These are phyloP conservation scores for Digitonthophagus gazella DNA, from an alignment of 2,888 invertebrate species.

Conservation along the genomic window DNA sequence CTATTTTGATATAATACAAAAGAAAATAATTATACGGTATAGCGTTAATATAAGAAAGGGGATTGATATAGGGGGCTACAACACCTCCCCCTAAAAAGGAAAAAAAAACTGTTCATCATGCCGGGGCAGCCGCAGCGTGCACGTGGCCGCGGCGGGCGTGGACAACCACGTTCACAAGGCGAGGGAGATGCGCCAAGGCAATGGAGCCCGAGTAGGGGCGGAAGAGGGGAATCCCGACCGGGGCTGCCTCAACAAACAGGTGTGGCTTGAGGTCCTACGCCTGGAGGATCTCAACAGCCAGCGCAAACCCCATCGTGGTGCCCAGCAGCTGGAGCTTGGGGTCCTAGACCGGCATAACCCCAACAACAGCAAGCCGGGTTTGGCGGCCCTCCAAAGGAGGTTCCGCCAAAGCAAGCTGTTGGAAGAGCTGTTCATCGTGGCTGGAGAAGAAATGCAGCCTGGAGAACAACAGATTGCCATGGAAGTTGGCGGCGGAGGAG, in stretches of 20 bases:
- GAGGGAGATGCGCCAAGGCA: constrained; percentile 22
- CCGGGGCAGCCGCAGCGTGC: background rate
- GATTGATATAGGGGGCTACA: too few relatives aligned
- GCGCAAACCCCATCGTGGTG: constrained; percentile 26
- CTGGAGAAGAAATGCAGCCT: constrained; percentile 22
- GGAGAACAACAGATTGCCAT: constrained; percentile 8
- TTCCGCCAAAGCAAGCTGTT: background rate
- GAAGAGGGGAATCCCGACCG: constrained; percentile 30
- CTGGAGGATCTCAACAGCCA: constrained; percentile 16
- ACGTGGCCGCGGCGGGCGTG: constrained; percentile 3
- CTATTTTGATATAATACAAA: too few relatives aligned
- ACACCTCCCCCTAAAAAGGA: too few relatives aligned
- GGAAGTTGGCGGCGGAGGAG: constrained; percentile 39
- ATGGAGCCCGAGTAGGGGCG: constrained; percentile 34
- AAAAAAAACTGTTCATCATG: too few relatives aligned
- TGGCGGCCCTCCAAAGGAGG: too few relatives aligned
- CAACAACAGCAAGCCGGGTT: constrained; percentile 35
- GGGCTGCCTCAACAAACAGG: constrained; percentile 17
- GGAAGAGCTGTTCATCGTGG: constrained; percentile 26
- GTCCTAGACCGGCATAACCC: constrained; percentile 24
- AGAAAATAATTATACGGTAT: too few relatives aligned
- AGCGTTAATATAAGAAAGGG: too few relatives aligned
- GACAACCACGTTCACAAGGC: background rate
- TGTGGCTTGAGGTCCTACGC: constrained; percentile 23
- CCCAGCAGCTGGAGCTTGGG: constrained; percentile 24